Base-by-base conservation (phyloP, 2,888 invertebrate genomes). In the Proisotoma minuta region DNA sequence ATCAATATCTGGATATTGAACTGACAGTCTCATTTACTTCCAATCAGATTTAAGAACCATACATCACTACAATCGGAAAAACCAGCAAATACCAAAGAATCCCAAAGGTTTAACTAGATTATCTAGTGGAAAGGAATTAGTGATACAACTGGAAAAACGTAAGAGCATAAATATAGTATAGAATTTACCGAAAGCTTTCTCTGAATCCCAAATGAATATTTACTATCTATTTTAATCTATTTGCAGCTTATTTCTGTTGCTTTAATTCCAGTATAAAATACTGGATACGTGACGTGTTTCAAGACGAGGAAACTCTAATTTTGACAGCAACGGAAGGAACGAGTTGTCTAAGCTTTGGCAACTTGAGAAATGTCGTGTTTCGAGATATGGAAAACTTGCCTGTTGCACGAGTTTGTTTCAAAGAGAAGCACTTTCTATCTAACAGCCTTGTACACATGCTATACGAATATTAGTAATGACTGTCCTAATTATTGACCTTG, bases 331-430 rank as follows among this genome's bases (percentile, higher is more conserved):
- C 60, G 18, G 65, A 72, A 62, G 66, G 63, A 24, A 28, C 47
- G 26, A 63, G 57, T 20, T 62, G 59, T 28, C 2, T 49, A 18
- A 62, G 27, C 27, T 65, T 62, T 57, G 62, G 59, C 24, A 50
- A 53, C 24, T 43, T 69, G 29, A 63, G 66, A 66, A 70, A 67
- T 66, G 65, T 70, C 49, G 63, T 70, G 20, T 29, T 72, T 51
- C 57, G 67, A 29, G 66, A 66, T 48, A 43, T 26, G 34, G 60
- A 67, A 15, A 58, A 62, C 51, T 10, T 56, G 52, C 63, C 67
- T 47, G 57, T 72, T 60, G 68, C 67, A 59, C 56, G 70, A 57
- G 66, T 66, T 62, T 66, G 69, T 53, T 70, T 69, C 51, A 70
- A 72, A 57, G 67, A 69, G 58, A 72, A 70, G 48, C 57, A 57